Conservation (phyloP, 1,140 invertebrate species). For the Propsilocerus akamusi region DNA sequence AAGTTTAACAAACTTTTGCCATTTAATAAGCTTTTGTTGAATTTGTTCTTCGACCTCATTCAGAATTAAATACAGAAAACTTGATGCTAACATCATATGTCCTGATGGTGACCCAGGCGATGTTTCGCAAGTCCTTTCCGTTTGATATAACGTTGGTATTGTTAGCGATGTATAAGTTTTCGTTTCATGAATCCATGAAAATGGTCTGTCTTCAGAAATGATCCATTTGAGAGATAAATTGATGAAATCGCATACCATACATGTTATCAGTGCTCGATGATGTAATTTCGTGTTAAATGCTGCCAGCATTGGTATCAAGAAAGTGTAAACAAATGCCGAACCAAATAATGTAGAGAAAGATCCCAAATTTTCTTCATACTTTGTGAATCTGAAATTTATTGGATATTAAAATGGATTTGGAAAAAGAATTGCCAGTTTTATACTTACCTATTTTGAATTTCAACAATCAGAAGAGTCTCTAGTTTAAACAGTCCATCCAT, state of each 20-base stretch:
- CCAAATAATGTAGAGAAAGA: background rate
- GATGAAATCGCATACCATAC: background rate
- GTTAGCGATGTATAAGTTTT: background rate
- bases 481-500: too few species aligned
- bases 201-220: background rate
- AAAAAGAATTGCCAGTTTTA: too few species aligned
- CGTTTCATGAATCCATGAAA: background rate
- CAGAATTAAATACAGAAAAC: background rate
- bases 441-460: too few species aligned
- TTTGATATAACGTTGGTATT: background rate
- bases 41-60: background rate
- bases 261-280: background rate
- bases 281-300: background rate
- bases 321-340: background rate
- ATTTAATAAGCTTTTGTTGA: background rate
- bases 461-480: too few species aligned
- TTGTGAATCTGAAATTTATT: background rate
- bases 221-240: background rate
- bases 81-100: slow-evolving; percentile 1
- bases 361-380: background rate
- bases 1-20: background rate
- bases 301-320: background rate
- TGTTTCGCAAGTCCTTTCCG: slow-evolving; percentile 4
- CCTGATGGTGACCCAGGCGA: background rate
- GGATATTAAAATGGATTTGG: too few species aligned